These are phyloP conservation scores for Crenichthys baileyi DNA, from an alignment of 2,797 vertebrate species.

Conservation along the genomic window DNA sequence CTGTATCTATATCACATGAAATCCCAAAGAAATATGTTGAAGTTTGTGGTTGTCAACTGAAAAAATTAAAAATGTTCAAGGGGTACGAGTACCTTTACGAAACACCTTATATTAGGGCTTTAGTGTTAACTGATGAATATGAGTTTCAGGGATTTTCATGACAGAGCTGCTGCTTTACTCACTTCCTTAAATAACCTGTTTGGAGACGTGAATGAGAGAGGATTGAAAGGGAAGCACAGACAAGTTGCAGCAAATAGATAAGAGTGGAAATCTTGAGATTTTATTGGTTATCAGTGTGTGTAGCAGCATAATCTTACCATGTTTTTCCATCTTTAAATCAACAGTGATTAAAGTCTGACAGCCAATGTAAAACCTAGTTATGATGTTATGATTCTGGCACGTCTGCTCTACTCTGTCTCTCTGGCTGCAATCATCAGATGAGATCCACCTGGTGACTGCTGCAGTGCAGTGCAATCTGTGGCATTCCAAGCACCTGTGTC, in stretches of 20 bases:
- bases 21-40: too few relatives aligned
- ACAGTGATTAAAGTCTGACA: conserved; percentile 67
- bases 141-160: conserved; percentile 34
- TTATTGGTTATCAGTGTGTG: not conserved
- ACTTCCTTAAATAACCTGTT: conserved; percentile 57
- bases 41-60: too few relatives aligned
- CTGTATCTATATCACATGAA: too few relatives aligned
- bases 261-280: conserved; percentile 27
- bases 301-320: conserved; percentile 15
- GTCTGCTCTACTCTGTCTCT: too few relatives aligned
- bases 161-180: conserved; percentile 45
- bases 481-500: too few relatives aligned
- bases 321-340: conserved; percentile 52
- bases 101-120: conserved; percentile 28
- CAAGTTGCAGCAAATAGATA: conserved; percentile 36
- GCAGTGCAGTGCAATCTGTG: too few relatives aligned
- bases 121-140: conserved; percentile 50
- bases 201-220: conserved; percentile 40
- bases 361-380: conserved; percentile 62
- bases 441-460: too few relatives aligned
- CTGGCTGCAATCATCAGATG: too few relatives aligned
- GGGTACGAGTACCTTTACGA: too few relatives aligned
- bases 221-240: conserved; percentile 46
- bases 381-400: too few relatives aligned
- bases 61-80: too few relatives aligned